These are phyloP conservation scores for Dynastes grantii DNA, from an alignment of 2,888 invertebrate genomes.

Conservation along the genomic window DNA sequence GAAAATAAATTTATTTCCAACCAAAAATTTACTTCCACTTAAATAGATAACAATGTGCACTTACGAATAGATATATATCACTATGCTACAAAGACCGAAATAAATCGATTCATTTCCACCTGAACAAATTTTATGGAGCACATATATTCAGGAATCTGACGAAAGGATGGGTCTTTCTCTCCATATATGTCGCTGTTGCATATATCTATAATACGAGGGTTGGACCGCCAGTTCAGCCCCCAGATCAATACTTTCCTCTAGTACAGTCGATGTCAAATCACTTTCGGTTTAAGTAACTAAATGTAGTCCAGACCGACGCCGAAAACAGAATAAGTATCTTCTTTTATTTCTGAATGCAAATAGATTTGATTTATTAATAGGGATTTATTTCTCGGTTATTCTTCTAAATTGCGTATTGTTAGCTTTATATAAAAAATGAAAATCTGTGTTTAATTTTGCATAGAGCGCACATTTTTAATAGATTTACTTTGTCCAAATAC, in stretches of 20 bases:
- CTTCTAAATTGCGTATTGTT: neutral
- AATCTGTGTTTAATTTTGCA: no score
- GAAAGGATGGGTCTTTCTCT: conserved; percentile 49
- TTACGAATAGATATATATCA: conserved; percentile 10
- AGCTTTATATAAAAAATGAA: neutral
- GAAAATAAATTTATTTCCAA: conserved; percentile 23
- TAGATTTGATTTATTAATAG: conserved; percentile 33
- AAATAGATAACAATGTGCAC: conserved; percentile 26
- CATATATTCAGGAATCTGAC: conserved; percentile 48
- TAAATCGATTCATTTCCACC: conserved; percentile 50
- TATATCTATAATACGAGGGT: conserved; percentile 49
- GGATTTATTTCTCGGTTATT: neutral
- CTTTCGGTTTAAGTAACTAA: conserved; percentile 47
- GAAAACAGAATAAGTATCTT: neutral
- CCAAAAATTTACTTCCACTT: conserved; percentile 30
- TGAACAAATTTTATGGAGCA: conserved; percentile 47
- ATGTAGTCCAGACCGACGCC: conserved; percentile 25
- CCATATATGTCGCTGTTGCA: conserved; percentile 44
- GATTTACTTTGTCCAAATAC: no score
- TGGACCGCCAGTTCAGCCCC: conserved; percentile 46
- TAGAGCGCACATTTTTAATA: no score
- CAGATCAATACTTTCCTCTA: conserved; percentile 51
- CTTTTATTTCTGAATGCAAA: conserved; percentile 7
- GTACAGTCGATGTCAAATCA: conserved; percentile 51
- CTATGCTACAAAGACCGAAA: conserved; percentile 35